A percentile compares a stretch with the other conserved stretches of the same genome.
Evolutionary conservation across 2,113 vertebrate genomes (phyloP).

Genomic region (Galemys pyrenaicus): DNA sequence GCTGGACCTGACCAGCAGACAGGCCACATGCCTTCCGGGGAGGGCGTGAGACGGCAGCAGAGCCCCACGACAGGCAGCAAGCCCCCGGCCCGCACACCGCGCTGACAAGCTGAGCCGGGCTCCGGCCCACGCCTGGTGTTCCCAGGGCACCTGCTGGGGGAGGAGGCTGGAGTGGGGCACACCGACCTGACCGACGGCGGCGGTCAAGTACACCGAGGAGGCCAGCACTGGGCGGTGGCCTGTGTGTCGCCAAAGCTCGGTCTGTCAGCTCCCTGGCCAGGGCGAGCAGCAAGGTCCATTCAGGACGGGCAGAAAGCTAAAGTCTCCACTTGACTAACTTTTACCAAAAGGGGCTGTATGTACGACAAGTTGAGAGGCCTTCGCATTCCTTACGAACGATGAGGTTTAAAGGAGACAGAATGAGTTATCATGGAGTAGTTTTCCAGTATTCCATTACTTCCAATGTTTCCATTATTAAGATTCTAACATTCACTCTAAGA

Average conservation of each 20-base stretch:
- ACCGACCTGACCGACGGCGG: neutral
- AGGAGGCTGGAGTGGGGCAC: neutral
- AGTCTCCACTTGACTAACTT: neutral
- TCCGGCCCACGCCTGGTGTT: neutral
- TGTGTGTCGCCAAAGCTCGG: neutral
- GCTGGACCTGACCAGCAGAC: neutral
- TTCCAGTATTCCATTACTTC: neutral
- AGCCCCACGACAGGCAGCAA: neutral
- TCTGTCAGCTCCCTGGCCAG: neutral
- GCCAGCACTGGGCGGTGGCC: neutral
- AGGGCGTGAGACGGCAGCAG: neutral
- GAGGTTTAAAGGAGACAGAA: constrained; percentile 19
- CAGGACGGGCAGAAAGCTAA: neutral
- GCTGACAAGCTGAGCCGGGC: neutral
- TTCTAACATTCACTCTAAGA: constrained; percentile 12
- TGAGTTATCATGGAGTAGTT: neutral
- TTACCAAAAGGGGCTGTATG: neutral
- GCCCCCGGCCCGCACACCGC: neutral
- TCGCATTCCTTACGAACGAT: constrained; percentile 52
- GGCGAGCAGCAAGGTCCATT: neutral
- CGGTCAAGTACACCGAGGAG: neutral
- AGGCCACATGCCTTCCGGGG: neutral
- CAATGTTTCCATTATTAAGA: neutral
- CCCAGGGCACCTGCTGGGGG: neutral
- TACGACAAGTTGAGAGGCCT: neutral